A percentile compares a stretch with the other conserved stretches of the same genome.
Conservation (phyloP, 2,797 vertebrate species). For the Okamejei kenojei region DNA sequence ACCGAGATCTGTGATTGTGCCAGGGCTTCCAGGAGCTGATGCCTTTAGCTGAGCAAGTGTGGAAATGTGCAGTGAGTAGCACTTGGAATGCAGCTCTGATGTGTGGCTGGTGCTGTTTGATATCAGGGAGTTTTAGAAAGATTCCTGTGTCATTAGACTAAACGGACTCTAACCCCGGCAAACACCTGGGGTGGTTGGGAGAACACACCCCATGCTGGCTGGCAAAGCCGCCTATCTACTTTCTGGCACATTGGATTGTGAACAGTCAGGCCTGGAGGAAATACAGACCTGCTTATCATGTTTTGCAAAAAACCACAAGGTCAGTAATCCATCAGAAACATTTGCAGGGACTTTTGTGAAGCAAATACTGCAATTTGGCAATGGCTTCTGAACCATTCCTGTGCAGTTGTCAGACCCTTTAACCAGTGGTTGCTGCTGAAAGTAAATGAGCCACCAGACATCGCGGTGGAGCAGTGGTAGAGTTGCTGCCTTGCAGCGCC, state of each 20-base stretch:
- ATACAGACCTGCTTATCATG: neutral
- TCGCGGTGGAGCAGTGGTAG: too few species aligned
- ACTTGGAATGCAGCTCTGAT: neutral
- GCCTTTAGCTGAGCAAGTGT: neutral
- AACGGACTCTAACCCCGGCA: conserved; percentile 2
- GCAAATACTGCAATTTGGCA: too few species aligned
- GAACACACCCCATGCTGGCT: neutral
- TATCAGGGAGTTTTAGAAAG: neutral
- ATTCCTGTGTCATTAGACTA: neutral
- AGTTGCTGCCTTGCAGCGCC: too few species aligned
- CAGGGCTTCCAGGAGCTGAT: too few species aligned
- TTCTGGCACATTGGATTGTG: neutral
- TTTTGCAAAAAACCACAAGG: neutral
- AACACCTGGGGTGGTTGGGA: too few species aligned
- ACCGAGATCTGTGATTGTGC: neutral
- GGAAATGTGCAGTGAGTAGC: neutral
- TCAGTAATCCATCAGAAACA: neutral
- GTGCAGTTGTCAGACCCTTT: too few species aligned
- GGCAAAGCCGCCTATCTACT: neutral
- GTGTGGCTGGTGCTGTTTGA: neutral
- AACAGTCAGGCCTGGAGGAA: neutral
- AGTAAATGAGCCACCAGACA: neutral
- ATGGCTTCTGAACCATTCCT: neutral
- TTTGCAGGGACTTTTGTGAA: neutral
- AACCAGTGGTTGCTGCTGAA: neutral